Conservation (phyloP, 2,797 vertebrate genomes). For the Craterocephalus amniculus region DNA sequence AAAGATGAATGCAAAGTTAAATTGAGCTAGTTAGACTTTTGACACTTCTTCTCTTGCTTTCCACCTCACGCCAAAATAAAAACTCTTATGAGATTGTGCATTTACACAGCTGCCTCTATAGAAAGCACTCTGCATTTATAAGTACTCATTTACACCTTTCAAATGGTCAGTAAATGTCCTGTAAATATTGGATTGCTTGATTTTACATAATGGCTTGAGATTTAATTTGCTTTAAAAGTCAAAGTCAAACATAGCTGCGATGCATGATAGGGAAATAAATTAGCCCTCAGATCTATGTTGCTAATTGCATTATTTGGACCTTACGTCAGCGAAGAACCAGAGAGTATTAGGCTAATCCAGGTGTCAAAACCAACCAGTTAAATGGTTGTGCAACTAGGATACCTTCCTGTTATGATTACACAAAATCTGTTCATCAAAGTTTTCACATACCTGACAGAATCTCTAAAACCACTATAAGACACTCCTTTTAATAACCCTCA, state of each 20-base stretch:
- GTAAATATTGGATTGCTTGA: slow-evolving; percentile 51
- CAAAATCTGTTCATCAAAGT: neutral
- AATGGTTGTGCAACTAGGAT: slow-evolving; percentile 25
- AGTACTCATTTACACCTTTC: slow-evolving; percentile 21
- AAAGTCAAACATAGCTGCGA: slow-evolving; percentile 34
- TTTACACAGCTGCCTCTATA: slow-evolving; percentile 10
- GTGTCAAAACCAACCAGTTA: slow-evolving; percentile 29
- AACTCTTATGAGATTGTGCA: neutral
- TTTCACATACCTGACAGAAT: neutral
- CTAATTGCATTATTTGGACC: slow-evolving; percentile 39
- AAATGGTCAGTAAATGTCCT: slow-evolving; percentile 42
- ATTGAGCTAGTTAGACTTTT: slow-evolving; percentile 35
- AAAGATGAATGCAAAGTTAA: slow-evolving; percentile 23
- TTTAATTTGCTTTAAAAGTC: slow-evolving; percentile 47
- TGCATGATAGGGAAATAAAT: slow-evolving; percentile 37
- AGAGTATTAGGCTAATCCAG: slow-evolving; percentile 18
- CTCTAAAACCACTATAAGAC: neutral
- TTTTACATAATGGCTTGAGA: slow-evolving; percentile 36
- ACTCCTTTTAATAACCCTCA: neutral
- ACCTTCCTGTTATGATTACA: neutral
- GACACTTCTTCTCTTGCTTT: slow-evolving; percentile 14
- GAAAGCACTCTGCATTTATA: slow-evolving; percentile 3
- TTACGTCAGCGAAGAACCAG: slow-evolving; percentile 33
- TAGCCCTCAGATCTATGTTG: slow-evolving; percentile 4
- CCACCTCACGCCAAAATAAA: slow-evolving; percentile 1